A percentile compares a stretch with the other conserved stretches of the same genome.
Evolutionary conservation across 2,888 invertebrate genomes (phyloP).

Genomic region (Luperina nickerlii): DNA sequence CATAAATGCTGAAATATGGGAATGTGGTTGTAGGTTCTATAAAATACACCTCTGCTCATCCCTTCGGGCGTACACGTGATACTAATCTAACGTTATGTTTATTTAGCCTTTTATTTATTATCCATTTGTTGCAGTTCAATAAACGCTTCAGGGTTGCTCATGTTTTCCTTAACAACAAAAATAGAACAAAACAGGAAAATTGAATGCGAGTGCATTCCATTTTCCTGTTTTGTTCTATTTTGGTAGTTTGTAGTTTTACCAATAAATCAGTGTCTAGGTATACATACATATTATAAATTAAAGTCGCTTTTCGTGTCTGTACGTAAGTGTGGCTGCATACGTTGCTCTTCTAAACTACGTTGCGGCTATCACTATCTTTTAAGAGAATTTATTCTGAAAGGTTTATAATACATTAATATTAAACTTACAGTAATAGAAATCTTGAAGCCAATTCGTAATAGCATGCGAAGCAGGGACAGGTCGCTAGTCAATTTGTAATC

Average conservation of each 20-base stretch:
- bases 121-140: constrained; percentile 1
- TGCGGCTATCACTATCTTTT: background rate
- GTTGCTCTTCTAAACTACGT: background rate
- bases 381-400: background rate
- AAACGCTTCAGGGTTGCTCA: constrained; percentile 7
- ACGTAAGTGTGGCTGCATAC: background rate
- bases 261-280: background rate
- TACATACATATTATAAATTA: background rate
- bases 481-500: background rate
- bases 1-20: background rate
- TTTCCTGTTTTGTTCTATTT: constrained; percentile 19
- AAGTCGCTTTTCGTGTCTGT: background rate
- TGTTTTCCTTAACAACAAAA: background rate
- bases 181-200: too few species aligned
- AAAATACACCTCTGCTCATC: background rate
- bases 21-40: background rate
- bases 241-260: background rate
- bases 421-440: background rate
- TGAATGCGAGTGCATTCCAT: background rate
- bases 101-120: background rate
- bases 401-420: background rate
- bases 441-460: background rate
- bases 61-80: background rate
- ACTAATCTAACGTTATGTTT: background rate
- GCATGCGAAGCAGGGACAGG: background rate